Evolutionary conservation across 2,888 invertebrate species (phyloP).

Genomic region (Parelbella ahira): DNA sequence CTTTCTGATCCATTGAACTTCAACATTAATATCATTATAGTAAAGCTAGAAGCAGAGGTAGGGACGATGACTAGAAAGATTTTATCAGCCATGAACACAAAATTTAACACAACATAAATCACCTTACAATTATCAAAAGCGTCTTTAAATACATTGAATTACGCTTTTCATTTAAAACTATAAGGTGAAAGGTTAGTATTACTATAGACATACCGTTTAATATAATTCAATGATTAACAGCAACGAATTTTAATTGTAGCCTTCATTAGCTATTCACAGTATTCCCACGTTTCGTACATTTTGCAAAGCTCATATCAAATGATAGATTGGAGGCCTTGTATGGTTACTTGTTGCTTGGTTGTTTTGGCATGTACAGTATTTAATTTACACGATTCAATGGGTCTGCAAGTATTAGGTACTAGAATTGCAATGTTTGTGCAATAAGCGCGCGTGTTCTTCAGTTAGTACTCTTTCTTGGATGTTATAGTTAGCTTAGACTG

Average conservation of each 20-base stretch:
- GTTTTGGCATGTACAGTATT: constrained; percentile 11
- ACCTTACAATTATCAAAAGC: not conserved
- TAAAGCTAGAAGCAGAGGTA: no score
- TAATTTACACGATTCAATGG: constrained; percentile 8
- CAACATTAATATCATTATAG: no score
- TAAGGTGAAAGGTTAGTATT: constrained; percentile 4
- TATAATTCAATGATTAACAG: constrained; percentile 7
- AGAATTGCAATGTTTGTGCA: no score
- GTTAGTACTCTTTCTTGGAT: no score
- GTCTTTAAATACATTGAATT: not conserved
- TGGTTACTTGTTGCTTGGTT: constrained; percentile 2
- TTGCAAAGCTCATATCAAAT: constrained; percentile 11
- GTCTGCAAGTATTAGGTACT: no score
- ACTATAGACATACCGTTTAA: constrained; percentile 2
- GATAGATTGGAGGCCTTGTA: constrained; percentile 14
- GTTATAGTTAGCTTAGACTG: no score
- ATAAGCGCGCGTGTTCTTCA: no score
- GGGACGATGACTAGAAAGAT: not conserved
- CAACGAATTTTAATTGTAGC: constrained; percentile 19
- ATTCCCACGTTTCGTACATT: constrained; percentile 20
- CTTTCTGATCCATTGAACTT: no score
- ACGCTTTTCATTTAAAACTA: not conserved
- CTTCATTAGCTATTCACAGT: constrained; percentile 18
- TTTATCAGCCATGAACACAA: not conserved
- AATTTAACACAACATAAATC: not conserved